phyloP scores from a whole-genome alignment of 2,113 vertebrate species.

The Papio anubis region DNA sequence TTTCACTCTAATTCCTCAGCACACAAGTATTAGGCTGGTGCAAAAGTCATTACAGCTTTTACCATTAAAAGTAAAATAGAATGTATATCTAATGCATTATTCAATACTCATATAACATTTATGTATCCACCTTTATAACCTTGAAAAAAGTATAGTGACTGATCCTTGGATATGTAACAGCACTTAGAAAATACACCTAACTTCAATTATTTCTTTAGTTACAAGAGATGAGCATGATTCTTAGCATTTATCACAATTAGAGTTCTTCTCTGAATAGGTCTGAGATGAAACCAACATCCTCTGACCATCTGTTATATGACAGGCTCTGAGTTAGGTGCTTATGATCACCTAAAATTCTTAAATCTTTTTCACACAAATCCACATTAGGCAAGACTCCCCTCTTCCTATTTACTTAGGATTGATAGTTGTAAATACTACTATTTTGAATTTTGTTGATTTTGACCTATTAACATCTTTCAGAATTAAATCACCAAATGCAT shows the following conservation, averaged over 20 bases:
- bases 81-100: background rate
- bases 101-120: background rate
- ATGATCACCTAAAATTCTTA: background rate
- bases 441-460: conserved; percentile 19
- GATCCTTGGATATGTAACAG: background rate
- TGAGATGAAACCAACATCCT: background rate
- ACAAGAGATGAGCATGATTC: background rate
- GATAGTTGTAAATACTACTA: background rate
- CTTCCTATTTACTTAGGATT: background rate
- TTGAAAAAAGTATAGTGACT: conserved; percentile 1
- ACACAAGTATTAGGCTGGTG: background rate
- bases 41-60: too few species aligned
- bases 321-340: background rate
- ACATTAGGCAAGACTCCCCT: background rate
- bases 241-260: background rate
- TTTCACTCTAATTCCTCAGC: conserved; percentile 5
- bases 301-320: background rate
- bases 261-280: background rate
- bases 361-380: background rate
- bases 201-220: background rate
- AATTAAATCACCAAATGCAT: background rate
- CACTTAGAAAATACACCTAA: conserved; percentile 1
- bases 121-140: background rate
- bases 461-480: background rate
- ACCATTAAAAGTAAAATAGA: background rate